Evolutionary conservation across 2,113 vertebrate genomes (phyloP).

Genomic region (Montifringilla adamsi): DNA sequence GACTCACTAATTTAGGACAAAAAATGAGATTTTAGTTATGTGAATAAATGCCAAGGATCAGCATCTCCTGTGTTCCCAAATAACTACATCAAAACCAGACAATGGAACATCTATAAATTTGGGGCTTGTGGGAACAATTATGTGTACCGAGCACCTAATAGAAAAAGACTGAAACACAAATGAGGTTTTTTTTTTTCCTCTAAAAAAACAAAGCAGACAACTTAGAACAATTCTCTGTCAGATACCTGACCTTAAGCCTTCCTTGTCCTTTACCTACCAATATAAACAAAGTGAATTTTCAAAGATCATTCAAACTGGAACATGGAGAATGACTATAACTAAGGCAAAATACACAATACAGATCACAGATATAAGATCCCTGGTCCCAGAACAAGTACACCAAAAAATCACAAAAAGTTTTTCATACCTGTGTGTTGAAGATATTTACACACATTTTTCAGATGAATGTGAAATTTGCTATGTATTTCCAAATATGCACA

Average conservation of each 20-base stretch:
- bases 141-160: not conserved
- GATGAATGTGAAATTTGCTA: not conserved
- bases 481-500: not conserved
- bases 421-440: not conserved
- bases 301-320: not conserved
- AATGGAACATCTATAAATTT: not conserved
- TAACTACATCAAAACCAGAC: not conserved
- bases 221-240: not conserved
- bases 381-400: not conserved
- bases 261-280: not conserved
- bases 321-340: rapidly evolving
- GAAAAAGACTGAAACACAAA: not conserved
- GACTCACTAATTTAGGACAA: not conserved
- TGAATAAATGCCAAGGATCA: not conserved
- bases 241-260: not conserved
- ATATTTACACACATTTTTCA: not conserved
- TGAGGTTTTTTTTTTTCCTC: not conserved
- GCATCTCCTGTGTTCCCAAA: not conserved
- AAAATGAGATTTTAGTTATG: not conserved
- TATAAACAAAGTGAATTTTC: not conserved
- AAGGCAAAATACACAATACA: not conserved
- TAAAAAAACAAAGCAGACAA: not conserved
- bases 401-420: not conserved
- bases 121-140: not conserved
- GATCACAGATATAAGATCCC: not conserved